These are phyloP conservation scores for Hydriomena furcata DNA, from an alignment of 2,888 invertebrate genomes.

Conservation along the genomic window DNA sequence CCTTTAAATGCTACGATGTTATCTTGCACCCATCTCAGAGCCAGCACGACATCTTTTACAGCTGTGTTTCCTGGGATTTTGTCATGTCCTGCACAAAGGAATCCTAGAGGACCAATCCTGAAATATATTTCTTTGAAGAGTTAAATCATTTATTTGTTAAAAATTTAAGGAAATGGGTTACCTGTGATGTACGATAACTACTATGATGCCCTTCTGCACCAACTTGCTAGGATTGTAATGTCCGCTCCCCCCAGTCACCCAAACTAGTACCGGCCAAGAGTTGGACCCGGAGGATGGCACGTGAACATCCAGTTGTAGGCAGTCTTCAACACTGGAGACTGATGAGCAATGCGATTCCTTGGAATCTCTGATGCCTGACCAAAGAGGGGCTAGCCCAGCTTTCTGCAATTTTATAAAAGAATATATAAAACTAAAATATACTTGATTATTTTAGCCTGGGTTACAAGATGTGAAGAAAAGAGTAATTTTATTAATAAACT, in stretches of 20 bases:
- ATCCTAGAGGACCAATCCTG: slow-evolving; percentile 67
- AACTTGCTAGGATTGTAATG: slow-evolving; percentile 56
- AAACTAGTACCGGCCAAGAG: slow-evolving; percentile 63
- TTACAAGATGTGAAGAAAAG: no score
- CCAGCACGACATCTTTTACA: slow-evolving; percentile 64
- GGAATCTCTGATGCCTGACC: slow-evolving; percentile 58
- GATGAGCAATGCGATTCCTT: slow-evolving; percentile 49
- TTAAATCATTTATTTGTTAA: not conserved
- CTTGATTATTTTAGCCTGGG: no score
- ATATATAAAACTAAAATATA: no score
- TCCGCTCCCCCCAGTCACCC: slow-evolving; percentile 61
- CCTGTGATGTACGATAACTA: slow-evolving; percentile 68
- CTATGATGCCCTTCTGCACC: slow-evolving; percentile 59
- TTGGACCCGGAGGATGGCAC: slow-evolving; percentile 63
- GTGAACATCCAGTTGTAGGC: slow-evolving; percentile 86
- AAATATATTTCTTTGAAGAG: slow-evolving; percentile 22
- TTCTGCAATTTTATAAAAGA: slow-evolving; percentile 45
- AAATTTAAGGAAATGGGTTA: slow-evolving; percentile 29
- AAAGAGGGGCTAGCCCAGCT: slow-evolving; percentile 64
- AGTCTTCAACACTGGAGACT: slow-evolving; percentile 78
- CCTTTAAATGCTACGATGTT: slow-evolving; percentile 73
- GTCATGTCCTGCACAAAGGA: slow-evolving; percentile 61
- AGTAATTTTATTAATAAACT: no score
- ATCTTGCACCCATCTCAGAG: slow-evolving; percentile 70
- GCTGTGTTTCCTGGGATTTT: slow-evolving; percentile 70